Conservation (phyloP, 2,888 invertebrate species). For the Anthrax anthrax region DNA sequence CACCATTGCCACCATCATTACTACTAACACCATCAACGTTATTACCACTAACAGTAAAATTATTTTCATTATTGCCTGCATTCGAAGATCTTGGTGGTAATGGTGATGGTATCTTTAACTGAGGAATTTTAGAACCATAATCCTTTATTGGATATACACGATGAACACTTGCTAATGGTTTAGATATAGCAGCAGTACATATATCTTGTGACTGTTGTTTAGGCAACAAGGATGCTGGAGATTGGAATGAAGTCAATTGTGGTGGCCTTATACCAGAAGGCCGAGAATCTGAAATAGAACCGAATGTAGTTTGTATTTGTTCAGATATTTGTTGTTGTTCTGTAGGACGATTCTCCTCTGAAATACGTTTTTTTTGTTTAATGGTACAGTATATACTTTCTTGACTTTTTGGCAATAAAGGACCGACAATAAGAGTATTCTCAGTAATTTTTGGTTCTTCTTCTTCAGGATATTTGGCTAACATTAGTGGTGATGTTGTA, state of each 20-base stretch:
- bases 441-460: slow-evolving; percentile 38
- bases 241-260: neutral
- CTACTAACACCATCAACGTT: slow-evolving; percentile 3
- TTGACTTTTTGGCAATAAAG: slow-evolving; percentile 35
- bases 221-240: neutral
- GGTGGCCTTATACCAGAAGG: too few species aligned
- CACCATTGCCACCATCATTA: slow-evolving; percentile 8
- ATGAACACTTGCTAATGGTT: neutral
- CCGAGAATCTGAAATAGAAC: too few species aligned
- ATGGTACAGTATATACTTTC: slow-evolving; percentile 16
- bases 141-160: neutral
- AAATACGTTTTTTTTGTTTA: neutral
- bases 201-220: too few species aligned
- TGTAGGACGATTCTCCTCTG: neutral
- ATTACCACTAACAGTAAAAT: too few species aligned
- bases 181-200: neutral
- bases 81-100: slow-evolving; percentile 3
- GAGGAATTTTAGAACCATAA: slow-evolving; percentile 8
- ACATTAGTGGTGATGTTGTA: slow-evolving; percentile 35
- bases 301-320: too few species aligned
- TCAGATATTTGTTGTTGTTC: neutral
- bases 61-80: slow-evolving; percentile 4
- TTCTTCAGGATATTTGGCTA: slow-evolving; percentile 36
- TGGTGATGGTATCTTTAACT: slow-evolving; percentile 2
- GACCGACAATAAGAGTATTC: slow-evolving; percentile 41